Evolutionary conservation across 2,888 invertebrate genomes (phyloP).

Genomic region (Ectobius pallidus): DNA sequence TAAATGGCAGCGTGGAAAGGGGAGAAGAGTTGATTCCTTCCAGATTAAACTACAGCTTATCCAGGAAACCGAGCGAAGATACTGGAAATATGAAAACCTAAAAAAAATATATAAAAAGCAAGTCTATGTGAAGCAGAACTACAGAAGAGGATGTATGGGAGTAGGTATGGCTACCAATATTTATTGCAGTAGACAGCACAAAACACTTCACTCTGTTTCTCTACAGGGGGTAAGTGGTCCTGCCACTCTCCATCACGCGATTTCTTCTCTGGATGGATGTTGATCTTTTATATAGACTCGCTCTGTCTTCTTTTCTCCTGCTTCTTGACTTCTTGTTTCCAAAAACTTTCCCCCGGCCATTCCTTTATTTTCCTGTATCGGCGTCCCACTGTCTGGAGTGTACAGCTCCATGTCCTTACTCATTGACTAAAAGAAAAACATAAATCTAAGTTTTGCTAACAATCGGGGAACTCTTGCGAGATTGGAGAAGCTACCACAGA

Average conservation of each 20-base stretch:
- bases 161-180: constrained; percentile 9
- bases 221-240: constrained; percentile 23
- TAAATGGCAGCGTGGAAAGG: neutral
- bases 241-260: constrained; percentile 25
- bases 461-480: too few relatives aligned
- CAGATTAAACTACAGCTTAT: neutral
- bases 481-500: too few relatives aligned
- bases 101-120: neutral
- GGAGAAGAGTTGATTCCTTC: neutral
- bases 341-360: neutral
- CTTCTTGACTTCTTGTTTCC: constrained; percentile 13
- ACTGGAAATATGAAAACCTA: neutral
- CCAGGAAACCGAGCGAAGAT: neutral
- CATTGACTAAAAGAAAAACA: constrained; percentile 1
- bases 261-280: constrained; percentile 17
- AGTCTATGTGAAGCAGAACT: too few relatives aligned
- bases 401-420: neutral
- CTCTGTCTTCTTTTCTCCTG: neutral
- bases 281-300: constrained; percentile 9
- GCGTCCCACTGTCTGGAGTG: neutral
- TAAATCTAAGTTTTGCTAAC: neutral
- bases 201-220: constrained; percentile 23
- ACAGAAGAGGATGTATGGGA: neutral
- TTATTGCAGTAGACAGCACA: constrained; percentile 28
- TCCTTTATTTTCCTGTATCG: neutral